Evolutionary conservation across 2,797 vertebrate species (phyloP).

Genomic region (Rhodeus uyekii): DNA sequence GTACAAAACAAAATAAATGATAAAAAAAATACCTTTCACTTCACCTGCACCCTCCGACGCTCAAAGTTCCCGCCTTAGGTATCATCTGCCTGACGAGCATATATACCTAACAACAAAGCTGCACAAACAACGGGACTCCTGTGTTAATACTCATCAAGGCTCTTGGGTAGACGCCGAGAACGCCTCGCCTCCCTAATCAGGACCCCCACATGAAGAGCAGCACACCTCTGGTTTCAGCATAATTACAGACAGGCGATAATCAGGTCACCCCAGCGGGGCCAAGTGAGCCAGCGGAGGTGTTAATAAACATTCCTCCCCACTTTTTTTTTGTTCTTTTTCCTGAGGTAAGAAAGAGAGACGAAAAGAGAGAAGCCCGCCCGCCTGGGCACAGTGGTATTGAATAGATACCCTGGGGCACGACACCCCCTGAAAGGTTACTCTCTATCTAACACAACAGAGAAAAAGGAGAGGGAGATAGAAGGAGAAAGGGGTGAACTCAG

Average conservation of each 20-base stretch:
- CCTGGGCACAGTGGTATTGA: slow-evolving; percentile 42
- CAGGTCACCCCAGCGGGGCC: slow-evolving; percentile 79
- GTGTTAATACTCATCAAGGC: slow-evolving; percentile 50
- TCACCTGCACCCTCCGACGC: slow-evolving; percentile 21
- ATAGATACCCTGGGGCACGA: slow-evolving; percentile 47
- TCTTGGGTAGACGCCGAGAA: slow-evolving; percentile 55
- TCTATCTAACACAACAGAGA: slow-evolving; percentile 55
- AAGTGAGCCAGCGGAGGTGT: slow-evolving; percentile 73
- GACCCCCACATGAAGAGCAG: slow-evolving; percentile 52
- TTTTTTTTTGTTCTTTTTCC: slow-evolving; percentile 76
- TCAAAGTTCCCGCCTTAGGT: slow-evolving; percentile 49
- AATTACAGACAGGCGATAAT: slow-evolving; percentile 82
- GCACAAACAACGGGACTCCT: slow-evolving; percentile 48
- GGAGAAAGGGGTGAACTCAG: slow-evolving; percentile 48
- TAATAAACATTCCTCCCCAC: slow-evolving; percentile 79
- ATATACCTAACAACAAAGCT: slow-evolving; percentile 55
- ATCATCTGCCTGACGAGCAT: slow-evolving; percentile 46
- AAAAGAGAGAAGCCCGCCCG: slow-evolving; percentile 38
- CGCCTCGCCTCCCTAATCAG: slow-evolving; percentile 55
- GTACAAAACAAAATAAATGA: slow-evolving; percentile 73
- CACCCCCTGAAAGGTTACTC: slow-evolving; percentile 53
- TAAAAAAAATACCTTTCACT: slow-evolving; percentile 63
- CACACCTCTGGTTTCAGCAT: slow-evolving; percentile 73
- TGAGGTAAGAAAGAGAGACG: slow-evolving; percentile 74
- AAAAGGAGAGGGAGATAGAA: slow-evolving; percentile 31